Evolutionary conservation across 2,888 invertebrate genomes (phyloP).

Genomic region (Xylota segnis): DNA sequence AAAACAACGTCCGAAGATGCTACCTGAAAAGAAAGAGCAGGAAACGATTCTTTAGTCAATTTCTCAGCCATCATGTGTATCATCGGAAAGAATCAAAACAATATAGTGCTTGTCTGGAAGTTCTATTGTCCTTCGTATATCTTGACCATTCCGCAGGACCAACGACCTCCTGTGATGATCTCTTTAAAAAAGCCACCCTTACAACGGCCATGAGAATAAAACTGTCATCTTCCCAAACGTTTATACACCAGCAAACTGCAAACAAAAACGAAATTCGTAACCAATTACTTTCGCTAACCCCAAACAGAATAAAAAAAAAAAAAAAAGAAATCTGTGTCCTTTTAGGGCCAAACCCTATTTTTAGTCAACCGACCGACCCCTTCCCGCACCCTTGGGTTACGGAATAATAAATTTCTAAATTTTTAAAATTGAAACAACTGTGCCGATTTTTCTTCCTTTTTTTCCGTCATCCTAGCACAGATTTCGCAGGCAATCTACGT

Average conservation of each 20-base stretch:
- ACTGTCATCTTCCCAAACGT: not conserved
- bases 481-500: conserved; percentile 59
- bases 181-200: no score
- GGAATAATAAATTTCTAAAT: conserved; percentile 57
- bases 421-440: conserved; percentile 71
- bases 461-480: conserved; percentile 21
- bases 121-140: no score
- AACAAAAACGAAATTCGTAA: conserved; percentile 33
- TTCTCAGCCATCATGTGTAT: no score
- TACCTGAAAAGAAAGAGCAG: no score
- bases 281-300: conserved; percentile 49
- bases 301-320: not conserved
- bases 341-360: conserved; percentile 32
- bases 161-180: no score
- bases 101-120: no score
- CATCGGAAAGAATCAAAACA: no score
- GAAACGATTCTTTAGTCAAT: no score
- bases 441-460: conserved; percentile 45
- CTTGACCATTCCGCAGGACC: no score
- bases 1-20: no score
- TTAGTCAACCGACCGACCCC: conserved; percentile 34
- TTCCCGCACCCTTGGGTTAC: conserved; percentile 15
- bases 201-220: no score
- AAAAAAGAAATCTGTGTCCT: conserved; percentile 5
- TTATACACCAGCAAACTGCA: not conserved